Evolutionary conservation across 1,140 invertebrate genomes (phyloP).

Genomic region (Aporrectodea caliginosa): DNA sequence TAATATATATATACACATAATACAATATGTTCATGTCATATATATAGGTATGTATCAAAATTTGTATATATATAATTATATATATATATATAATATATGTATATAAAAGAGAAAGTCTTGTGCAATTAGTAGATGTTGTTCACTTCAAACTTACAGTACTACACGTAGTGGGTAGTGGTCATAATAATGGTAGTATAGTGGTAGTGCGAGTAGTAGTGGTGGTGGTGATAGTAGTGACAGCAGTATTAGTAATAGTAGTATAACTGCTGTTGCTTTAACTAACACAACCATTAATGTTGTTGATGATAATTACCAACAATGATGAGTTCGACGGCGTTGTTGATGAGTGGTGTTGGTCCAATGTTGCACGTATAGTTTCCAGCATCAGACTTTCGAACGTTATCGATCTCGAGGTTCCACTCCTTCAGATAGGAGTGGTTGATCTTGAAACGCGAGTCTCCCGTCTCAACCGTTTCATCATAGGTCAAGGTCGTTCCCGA

Average conservation of each 20-base stretch:
- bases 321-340: neutral
- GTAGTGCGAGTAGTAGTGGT: too few species aligned
- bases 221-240: too few species aligned
- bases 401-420: neutral
- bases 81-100: neutral
- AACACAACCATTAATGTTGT: neutral
- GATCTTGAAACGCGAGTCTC: neutral
- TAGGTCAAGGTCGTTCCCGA: neutral
- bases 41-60: too few species aligned
- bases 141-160: neutral
- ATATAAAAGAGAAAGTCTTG: neutral
- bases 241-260: neutral
- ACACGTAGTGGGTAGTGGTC: neutral
- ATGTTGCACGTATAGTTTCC: neutral
- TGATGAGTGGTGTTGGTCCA: neutral
- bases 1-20: neutral
- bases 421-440: neutral
- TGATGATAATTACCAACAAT: neutral
- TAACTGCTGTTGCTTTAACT: neutral
- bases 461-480: neutral
- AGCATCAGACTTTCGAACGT: neutral
- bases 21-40: too few species aligned
- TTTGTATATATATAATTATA: neutral
- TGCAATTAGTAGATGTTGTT: neutral
- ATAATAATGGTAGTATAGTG: too few species aligned